Conservation (phyloP, 2,113 vertebrate species). For the Fregata magnificens region DNA sequence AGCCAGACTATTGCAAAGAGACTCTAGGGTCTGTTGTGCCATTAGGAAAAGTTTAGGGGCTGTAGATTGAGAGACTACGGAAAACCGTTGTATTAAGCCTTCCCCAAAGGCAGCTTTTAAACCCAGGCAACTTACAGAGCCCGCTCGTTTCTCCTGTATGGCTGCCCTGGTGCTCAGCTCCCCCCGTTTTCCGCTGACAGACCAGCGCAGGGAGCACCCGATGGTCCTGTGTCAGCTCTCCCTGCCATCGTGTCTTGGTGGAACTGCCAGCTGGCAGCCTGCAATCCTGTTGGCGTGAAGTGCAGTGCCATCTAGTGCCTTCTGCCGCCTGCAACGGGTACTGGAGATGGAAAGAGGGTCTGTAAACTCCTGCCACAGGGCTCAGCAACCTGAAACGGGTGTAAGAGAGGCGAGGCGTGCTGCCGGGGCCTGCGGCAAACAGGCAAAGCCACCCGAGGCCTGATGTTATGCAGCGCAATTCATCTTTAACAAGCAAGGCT, state of each 20-base stretch:
- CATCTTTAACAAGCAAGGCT: not conserved
- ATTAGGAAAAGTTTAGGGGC: not conserved
- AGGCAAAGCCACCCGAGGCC: not conserved
- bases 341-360: no score
- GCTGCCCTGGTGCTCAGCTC: not conserved
- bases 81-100: not conserved
- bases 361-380: not conserved
- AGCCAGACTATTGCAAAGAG: not conserved
- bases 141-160: not conserved
- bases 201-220: rapidly evolving
- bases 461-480: rapidly evolving
- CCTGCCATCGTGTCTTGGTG: rapidly evolving
- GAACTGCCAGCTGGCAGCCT: not conserved
- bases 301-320: not conserved
- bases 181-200: not conserved
- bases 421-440: not conserved
- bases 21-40: not conserved
- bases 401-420: not conserved
- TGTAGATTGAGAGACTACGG: not conserved
- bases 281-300: not conserved
- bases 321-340: not conserved
- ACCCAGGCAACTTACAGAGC: not conserved
- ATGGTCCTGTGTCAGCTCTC: not conserved
- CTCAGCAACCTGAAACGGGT: not conserved
- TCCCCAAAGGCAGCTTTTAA: not conserved